Conservation (phyloP, 2,888 invertebrate species). For the Pammene aurita region DNA sequence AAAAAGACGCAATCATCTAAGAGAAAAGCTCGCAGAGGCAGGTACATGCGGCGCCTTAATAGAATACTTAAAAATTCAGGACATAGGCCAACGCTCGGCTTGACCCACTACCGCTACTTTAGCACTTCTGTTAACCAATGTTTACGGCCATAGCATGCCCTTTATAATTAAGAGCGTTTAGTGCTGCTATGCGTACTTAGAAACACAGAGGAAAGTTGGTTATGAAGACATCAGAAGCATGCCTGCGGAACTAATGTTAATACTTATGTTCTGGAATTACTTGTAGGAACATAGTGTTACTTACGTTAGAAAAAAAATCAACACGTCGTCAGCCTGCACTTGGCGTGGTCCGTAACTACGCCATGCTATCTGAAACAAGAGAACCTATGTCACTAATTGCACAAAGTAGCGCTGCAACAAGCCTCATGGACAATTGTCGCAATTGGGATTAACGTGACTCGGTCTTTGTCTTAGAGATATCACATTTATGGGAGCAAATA, state of each 20-base stretch:
- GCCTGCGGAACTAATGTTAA: neutral
- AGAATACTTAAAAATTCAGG: slow-evolving; percentile 80
- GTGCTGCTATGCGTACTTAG: slow-evolving; percentile 15
- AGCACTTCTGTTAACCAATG: slow-evolving; percentile 31
- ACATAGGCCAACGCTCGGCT: slow-evolving; percentile 51
- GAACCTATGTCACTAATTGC: slow-evolving; percentile 39
- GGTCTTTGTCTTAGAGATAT: slow-evolving; percentile 15
- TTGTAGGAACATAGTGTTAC: neutral
- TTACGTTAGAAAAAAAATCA: slow-evolving; percentile 38
- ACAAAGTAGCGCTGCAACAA: slow-evolving; percentile 20
- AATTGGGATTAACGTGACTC: slow-evolving; percentile 18
- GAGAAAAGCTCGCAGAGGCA: slow-evolving; percentile 70
- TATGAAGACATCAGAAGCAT: slow-evolving; percentile 27
- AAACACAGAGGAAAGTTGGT: slow-evolving; percentile 29
- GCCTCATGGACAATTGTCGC: slow-evolving; percentile 13
- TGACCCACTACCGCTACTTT: slow-evolving; percentile 64
- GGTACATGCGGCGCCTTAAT: slow-evolving; percentile 63
- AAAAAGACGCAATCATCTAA: slow-evolving; percentile 78
- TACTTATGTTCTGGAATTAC: neutral
- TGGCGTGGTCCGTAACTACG: slow-evolving; percentile 54
- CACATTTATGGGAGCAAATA: neutral
- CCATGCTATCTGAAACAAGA: slow-evolving; percentile 68
- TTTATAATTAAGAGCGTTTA: slow-evolving; percentile 27
- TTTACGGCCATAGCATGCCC: slow-evolving; percentile 35
- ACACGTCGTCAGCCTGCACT: slow-evolving; percentile 47